Evolutionary conservation across 1,140 invertebrate species (phyloP).

Genomic region (Drosophila ficusphila): DNA sequence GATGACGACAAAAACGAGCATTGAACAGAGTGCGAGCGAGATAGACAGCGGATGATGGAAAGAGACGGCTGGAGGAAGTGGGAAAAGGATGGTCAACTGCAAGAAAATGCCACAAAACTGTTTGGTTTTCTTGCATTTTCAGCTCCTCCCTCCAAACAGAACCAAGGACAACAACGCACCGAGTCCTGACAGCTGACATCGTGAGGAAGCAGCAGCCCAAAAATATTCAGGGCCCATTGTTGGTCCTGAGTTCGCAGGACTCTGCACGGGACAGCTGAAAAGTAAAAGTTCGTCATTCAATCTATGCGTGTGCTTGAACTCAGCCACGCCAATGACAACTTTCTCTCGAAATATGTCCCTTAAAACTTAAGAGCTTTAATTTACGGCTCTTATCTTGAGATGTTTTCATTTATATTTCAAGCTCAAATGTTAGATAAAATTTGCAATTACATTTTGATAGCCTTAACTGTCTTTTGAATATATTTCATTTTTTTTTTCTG

Average conservation of each 20-base stretch:
- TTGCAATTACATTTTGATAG: too few relatives aligned
- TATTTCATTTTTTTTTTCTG: too few relatives aligned
- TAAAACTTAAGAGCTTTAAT: constrained; percentile 22
- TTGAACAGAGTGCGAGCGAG: constrained; percentile 14
- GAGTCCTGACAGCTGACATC: constrained; percentile 35
- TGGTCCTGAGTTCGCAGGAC: constrained; percentile 6
- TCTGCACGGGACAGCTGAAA: constrained; percentile 40
- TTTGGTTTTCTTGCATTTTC: constrained; percentile 65
- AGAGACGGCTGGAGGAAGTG: constrained; percentile 5
- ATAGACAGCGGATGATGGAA: neutral
- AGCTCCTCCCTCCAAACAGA: neutral
- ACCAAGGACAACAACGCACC: constrained; percentile 40
- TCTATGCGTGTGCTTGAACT: constrained; percentile 62
- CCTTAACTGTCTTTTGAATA: too few relatives aligned
- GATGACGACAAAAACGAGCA: constrained; percentile 46
- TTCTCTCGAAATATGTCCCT: constrained; percentile 5
- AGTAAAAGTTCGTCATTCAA: constrained; percentile 77
- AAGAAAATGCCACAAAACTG: constrained; percentile 76
- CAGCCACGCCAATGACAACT: constrained; percentile 41
- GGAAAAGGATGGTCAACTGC: constrained; percentile 48
- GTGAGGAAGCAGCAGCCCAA: constrained; percentile 40
- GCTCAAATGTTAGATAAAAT: neutral
- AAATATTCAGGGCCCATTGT: constrained; percentile 57
- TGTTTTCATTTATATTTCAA: neutral
- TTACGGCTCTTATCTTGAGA: neutral